A percentile compares a stretch with the other conserved stretches of the same genome.
Conservation (phyloP, 1,140 invertebrate species). For the Zeugodacus cucurbitae region DNA sequence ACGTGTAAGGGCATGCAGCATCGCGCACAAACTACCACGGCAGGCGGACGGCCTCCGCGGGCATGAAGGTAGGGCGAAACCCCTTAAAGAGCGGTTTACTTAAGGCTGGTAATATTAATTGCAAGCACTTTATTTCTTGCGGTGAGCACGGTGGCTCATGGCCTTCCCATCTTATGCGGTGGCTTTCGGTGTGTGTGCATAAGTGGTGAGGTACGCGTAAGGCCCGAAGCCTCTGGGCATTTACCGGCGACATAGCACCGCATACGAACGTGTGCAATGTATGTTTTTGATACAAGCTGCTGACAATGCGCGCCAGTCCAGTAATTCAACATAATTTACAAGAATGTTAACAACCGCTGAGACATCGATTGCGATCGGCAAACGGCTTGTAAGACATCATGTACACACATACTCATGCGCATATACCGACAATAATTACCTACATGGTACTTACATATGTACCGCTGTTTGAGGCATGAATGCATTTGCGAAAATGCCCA, state of each 20-base stretch:
- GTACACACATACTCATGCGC: not conserved
- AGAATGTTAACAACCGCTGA: conserved; percentile 36
- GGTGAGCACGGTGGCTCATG: conserved; percentile 25
- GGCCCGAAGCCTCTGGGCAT: not conserved
- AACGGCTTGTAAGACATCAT: conserved; percentile 36
- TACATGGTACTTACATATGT: not conserved
- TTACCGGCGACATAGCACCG: not conserved
- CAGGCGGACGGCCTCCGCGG: not conserved
- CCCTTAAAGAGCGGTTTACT: conserved; percentile 32
- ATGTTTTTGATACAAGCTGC: conserved; percentile 31
- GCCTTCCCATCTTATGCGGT: not conserved
- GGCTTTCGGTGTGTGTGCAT: not conserved
- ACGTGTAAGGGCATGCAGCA: not conserved
- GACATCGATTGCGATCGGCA: conserved; percentile 33
- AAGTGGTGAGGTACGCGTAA: not conserved
- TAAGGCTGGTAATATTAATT: conserved; percentile 34
- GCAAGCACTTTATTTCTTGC: conserved; percentile 37
- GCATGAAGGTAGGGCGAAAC: not conserved
- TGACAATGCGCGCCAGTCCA: conserved; percentile 35
- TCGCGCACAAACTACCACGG: not conserved
- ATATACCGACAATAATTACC: conserved; percentile 13
- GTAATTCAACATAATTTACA: conserved; percentile 38
- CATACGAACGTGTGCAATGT: not conserved
- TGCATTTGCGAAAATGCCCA: not conserved
- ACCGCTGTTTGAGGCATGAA: not conserved